These are phyloP conservation scores for Ormyrus labotus DNA, from an alignment of 2,888 invertebrate genomes.

Conservation along the genomic window DNA sequence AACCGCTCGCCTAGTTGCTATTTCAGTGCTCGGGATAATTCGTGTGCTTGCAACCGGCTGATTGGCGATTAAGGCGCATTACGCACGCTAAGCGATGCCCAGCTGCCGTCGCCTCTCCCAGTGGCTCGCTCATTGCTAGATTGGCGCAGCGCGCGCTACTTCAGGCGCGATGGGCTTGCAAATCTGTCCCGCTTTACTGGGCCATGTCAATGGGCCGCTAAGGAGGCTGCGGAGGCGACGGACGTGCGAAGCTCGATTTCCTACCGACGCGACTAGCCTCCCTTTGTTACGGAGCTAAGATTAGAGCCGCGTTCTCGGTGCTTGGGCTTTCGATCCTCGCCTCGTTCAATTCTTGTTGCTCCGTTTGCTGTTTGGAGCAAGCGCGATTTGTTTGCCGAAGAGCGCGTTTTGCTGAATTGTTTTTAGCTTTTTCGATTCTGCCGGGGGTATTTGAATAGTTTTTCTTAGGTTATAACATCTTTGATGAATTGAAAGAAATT, in stretches of 20 bases:
- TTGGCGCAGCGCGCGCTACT: conserved; percentile 36
- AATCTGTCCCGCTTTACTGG: background rate
- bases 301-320: no score
- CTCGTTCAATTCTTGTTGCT: no score
- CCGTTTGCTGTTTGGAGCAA: no score
- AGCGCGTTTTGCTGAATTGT: no score
- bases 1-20: conserved; percentile 32
- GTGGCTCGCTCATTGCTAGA: conserved; percentile 52
- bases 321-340: no score
- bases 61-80: conserved; percentile 66
- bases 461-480: no score
- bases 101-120: conserved; percentile 38
- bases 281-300: no score
- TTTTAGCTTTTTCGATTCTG: no score
- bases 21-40: conserved; percentile 30
- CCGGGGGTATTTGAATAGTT: no score
- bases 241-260: conserved; percentile 29
- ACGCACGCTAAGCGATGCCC: conserved; percentile 60
- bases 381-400: no score
- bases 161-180: conserved; percentile 5
- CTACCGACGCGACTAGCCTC: no score
- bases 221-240: background rate
- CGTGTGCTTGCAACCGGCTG: conserved; percentile 56
- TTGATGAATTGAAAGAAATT: no score
- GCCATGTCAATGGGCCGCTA: background rate